Base-by-base conservation (phyloP, 2,888 invertebrate species). In the Melieria picta region DNA sequence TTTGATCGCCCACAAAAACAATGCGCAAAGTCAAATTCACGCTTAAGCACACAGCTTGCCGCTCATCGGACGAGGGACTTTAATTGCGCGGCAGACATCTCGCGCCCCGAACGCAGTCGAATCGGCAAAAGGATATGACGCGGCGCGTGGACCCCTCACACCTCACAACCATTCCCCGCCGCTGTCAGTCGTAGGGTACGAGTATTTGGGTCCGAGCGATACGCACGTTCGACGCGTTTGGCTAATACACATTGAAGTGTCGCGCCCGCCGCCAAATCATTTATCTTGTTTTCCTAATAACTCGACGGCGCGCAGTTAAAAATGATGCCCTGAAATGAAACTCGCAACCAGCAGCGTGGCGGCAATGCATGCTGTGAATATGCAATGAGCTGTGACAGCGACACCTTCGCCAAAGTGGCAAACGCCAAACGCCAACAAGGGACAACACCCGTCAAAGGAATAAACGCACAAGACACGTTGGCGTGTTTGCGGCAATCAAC, bases 1-100 rank as follows among this genome's bases (percentile, higher is more conserved):
- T 77, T 73, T 77, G 77, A 75, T 75, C 75, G 62, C 48, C 55
- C 72, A 68, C 72, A 72, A 73, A 75, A 30, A 30, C 30, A 30
- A 30, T 30, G 30, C 30, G 30, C 30, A 30, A 30, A 30, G 30
- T 30, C 30, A 30, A 30, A 30, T 30, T 30, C 30, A 30, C 30
- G 30, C 30, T 30, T 30, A 30, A 30, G 30, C 30, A 30, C 30
- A 30, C 30, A 30, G 30, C 30, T 30, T 30, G 30, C 30, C 30
- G 30, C 30, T 30, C 30, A 30, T 3, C 30, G 30, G 30, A 30
- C 30, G 30, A 30, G 30, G 30, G 30, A 30, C 30, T 30, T 30
- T 30, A 30, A 30, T 30, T 30, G 30, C 30, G 30, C 30, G 1
- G 30, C 3, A 30, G 30, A 30, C 30, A 30, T 30, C 30, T 30